Evolutionary conservation across 2,797 vertebrate species (phyloP).

Genomic region (Malurus leucopterus): DNA sequence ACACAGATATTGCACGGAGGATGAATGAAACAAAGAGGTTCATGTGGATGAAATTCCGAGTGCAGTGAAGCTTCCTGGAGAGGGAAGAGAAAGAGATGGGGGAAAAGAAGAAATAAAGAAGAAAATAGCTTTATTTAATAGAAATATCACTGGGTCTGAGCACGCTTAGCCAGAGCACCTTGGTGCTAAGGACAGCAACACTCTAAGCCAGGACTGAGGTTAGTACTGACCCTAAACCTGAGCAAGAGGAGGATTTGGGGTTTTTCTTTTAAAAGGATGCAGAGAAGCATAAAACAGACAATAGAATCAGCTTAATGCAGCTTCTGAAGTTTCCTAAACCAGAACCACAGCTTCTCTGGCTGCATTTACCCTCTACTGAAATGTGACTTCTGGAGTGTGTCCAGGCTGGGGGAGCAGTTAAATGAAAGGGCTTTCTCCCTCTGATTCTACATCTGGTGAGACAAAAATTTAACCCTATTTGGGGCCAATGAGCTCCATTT

Average conservation of each 20-base stretch:
- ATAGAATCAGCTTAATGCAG: accelerated
- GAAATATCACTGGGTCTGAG: neutral
- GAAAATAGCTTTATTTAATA: accelerated
- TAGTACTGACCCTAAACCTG: neutral
- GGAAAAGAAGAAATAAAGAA: neutral
- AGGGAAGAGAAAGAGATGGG: neutral
- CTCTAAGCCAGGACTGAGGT: neutral
- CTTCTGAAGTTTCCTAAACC: neutral
- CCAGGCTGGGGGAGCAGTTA: neutral
- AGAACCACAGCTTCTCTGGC: neutral
- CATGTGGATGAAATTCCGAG: constrained; percentile 98
- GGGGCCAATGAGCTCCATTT: neutral
- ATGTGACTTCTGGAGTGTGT: accelerated
- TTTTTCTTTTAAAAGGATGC: neutral
- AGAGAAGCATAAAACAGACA: neutral
- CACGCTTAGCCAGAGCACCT: neutral
- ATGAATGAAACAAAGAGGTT: constrained; percentile 97
- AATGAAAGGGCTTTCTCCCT: neutral
- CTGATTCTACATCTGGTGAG: neutral
- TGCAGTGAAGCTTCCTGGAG: constrained; percentile 94
- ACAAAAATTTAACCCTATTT: neutral
- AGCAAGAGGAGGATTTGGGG: neutral
- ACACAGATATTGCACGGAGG: constrained; percentile 92
- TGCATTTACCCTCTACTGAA: neutral
- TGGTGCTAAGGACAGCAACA: neutral